A percentile compares a stretch with the other conserved stretches of the same genome.
Conservation (phyloP, 2,797 vertebrate genomes). For the Etheostoma nigrum region DNA sequence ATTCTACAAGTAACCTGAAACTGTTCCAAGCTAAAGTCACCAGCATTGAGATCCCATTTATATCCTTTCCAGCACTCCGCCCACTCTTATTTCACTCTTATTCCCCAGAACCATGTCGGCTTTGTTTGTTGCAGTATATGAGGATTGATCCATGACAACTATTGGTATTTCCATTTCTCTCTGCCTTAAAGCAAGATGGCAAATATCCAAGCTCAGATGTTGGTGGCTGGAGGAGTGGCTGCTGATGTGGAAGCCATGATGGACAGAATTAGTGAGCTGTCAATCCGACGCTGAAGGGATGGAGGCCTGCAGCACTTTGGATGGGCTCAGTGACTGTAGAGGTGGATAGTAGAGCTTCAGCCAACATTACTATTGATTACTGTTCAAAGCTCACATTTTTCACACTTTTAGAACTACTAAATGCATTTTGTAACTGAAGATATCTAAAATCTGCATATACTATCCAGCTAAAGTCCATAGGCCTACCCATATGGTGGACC, state of each 20-base stretch:
- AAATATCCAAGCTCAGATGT: neutral
- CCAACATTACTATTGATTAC: neutral
- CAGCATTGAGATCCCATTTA: conserved; percentile 5
- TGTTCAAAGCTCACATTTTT: neutral
- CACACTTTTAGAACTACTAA: neutral
- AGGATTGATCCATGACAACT: neutral
- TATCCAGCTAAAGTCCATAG: too few species aligned
- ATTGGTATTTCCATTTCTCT: conserved; percentile 1
- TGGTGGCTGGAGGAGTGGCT: neutral
- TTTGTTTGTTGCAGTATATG: conserved; percentile 3
- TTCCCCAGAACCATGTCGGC: neutral
- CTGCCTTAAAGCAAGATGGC: conserved; percentile 13
- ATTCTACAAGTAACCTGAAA: neutral
- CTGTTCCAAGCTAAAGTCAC: neutral
- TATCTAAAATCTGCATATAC: too few species aligned
- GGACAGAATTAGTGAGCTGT: conserved; percentile 5
- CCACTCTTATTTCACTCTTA: neutral
- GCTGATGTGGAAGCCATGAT: neutral
- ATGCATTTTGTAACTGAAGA: neutral
- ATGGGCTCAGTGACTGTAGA: neutral
- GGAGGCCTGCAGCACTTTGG: conserved; percentile 14
- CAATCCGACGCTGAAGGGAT: conserved; percentile 16
- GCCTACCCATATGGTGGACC: too few species aligned
- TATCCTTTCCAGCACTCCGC: conserved; percentile 6
- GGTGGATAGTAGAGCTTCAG: neutral